Conservation (phyloP, 2,888 invertebrate species). For the Hesperia comma region DNA sequence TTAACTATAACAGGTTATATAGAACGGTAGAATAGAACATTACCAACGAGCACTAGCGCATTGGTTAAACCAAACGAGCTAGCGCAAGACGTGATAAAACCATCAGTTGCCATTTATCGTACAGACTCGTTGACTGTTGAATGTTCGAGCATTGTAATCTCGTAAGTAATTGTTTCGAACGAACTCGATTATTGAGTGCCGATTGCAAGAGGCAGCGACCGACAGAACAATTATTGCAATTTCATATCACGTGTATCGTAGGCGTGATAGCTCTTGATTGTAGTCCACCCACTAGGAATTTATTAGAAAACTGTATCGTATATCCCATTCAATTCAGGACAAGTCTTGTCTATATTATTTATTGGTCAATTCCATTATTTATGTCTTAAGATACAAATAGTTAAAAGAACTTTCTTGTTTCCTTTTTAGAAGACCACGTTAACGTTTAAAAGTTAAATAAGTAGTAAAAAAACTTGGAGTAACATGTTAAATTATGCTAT, state of each 20-base stretch:
- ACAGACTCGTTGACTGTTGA: background rate
- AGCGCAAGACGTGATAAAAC: slow-evolving; percentile 1
- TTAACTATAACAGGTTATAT: too few species aligned
- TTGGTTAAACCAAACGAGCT: too few species aligned
- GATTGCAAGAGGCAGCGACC: slow-evolving; percentile 27
- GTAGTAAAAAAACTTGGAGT: too few species aligned
- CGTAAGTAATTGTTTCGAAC: slow-evolving; percentile 9
- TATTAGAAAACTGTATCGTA: slow-evolving; percentile 34
- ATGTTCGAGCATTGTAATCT: slow-evolving; percentile 14
- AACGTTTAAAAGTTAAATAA: too few species aligned
- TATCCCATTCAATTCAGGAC: slow-evolving; percentile 24
- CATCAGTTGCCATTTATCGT: background rate
- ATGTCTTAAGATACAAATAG: background rate
- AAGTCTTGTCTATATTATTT: slow-evolving; percentile 12
- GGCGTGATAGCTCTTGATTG: slow-evolving; percentile 36
- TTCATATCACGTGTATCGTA: slow-evolving; percentile 32
- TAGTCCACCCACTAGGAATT: slow-evolving; percentile 36
- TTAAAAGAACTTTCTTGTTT: too few species aligned
- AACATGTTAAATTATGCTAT: too few species aligned
- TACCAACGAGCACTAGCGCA: background rate
- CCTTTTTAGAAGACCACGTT: too few species aligned
- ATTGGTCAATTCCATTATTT: slow-evolving; percentile 22
- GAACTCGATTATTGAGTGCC: slow-evolving; percentile 20
- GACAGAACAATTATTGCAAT: slow-evolving; percentile 37
- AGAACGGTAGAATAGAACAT: too few species aligned